Conservation (phyloP, 1,140 invertebrate species). For the Cydia strobilella region DNA sequence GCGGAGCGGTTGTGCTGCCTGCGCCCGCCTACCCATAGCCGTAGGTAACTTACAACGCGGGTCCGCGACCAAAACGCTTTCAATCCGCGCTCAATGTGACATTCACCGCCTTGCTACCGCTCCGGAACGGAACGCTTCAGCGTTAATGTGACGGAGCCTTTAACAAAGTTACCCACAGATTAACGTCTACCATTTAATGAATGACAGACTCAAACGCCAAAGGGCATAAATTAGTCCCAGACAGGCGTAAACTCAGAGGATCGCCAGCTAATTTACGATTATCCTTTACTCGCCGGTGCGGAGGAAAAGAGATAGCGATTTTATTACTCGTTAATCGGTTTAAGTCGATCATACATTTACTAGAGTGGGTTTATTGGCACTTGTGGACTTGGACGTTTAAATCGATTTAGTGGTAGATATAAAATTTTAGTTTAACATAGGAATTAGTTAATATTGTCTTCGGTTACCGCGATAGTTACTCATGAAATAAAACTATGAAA, state of each 20-base stretch:
- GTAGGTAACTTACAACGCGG: no score
- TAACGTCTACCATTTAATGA: slow-evolving; percentile 11
- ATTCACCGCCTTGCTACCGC: no score
- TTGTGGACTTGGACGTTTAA: neutral
- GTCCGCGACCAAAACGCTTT: no score
- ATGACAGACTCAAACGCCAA: slow-evolving; percentile 35
- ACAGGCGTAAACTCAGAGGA: slow-evolving; percentile 58
- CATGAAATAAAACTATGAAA: no score
- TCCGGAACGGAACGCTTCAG: no score
- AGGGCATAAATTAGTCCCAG: slow-evolving; percentile 52
- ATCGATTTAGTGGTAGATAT: neutral
- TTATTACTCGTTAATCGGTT: slow-evolving; percentile 10
- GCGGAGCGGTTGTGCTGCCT: no score
- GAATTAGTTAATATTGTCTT: neutral
- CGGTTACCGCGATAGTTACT: no score
- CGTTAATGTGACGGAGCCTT: no score
- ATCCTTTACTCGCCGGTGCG: slow-evolving; percentile 35
- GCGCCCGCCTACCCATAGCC: no score
- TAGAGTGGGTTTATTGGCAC: slow-evolving; percentile 7
- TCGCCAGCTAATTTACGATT: slow-evolving; percentile 54
- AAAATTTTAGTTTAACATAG: neutral
- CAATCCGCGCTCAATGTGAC: no score
- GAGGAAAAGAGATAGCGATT: slow-evolving; percentile 19
- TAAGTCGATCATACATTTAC: neutral
- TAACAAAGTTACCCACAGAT: slow-evolving; percentile 10